These are phyloP conservation scores for Subanguina moxae DNA, from an alignment of 1,140 invertebrate species.

Conservation along the genomic window DNA sequence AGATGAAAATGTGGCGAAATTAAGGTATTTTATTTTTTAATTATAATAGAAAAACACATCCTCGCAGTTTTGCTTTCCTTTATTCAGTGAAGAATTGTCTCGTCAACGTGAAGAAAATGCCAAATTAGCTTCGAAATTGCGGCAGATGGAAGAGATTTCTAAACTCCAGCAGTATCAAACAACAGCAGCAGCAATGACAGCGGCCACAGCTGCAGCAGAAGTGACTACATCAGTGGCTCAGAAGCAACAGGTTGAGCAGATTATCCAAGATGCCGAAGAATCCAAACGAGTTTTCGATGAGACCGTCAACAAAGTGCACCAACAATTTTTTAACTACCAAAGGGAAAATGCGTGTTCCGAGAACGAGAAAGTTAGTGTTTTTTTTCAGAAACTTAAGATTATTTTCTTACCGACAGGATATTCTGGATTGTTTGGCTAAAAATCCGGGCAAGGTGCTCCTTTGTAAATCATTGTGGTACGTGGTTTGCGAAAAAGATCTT, in stretches of 20 bases:
- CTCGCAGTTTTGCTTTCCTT: not conserved
- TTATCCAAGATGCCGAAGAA: conserved; percentile 17
- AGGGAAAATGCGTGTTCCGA: conserved; percentile 26
- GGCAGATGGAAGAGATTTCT: conserved; percentile 10
- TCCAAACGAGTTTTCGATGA: conserved; percentile 35
- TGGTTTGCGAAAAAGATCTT: too few species aligned
- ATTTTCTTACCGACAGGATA: conserved; percentile 16
- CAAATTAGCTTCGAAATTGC: too few species aligned
- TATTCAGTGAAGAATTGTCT: conserved; percentile 11
- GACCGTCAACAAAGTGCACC: conserved; percentile 26
- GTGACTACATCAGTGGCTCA: not conserved
- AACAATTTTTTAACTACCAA: conserved; percentile 32
- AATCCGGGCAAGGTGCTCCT: conserved; percentile 10
- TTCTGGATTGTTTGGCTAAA: conserved; percentile 13
- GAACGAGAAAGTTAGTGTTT: conserved; percentile 27
- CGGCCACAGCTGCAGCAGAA: conserved; percentile 1
- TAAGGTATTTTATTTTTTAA: conserved; percentile 6
- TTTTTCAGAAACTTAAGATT: not conserved
- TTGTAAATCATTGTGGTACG: not conserved
- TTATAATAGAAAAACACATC: not conserved
- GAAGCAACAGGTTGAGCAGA: not conserved
- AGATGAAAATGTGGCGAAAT: conserved; percentile 3
- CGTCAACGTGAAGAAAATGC: conserved; percentile 20
- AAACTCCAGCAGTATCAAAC: conserved; percentile 11
- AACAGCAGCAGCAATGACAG: not conserved